phyloP scores from a whole-genome alignment of 1,140 invertebrate genomes.

The Sogatella furcifera region DNA sequence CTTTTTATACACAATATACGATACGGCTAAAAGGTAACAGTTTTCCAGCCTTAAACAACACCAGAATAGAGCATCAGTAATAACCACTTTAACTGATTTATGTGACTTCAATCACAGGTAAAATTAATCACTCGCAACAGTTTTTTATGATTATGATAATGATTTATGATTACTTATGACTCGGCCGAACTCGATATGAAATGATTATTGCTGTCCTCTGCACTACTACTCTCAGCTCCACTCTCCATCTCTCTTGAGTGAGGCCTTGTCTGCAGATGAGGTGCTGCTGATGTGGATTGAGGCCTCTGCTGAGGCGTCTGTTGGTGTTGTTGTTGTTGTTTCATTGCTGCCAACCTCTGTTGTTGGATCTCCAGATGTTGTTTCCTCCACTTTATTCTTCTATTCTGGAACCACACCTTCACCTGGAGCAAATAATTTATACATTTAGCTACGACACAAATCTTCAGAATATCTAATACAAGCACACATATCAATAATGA shows the following conservation, averaged over 20 bases:
- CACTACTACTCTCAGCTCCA: slow-evolving; percentile 9
- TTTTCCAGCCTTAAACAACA: too few relatives aligned
- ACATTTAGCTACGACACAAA: too few relatives aligned
- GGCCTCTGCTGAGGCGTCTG: slow-evolving; percentile 3
- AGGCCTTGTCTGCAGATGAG: not conserved
- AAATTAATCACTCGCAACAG: too few relatives aligned
- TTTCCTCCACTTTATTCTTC: slow-evolving; percentile 92
- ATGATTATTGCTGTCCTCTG: slow-evolving; percentile 4
- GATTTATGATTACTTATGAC: too few relatives aligned
- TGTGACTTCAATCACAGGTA: too few relatives aligned
- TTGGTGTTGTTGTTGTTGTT: slow-evolving; percentile 41
- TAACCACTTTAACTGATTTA: too few relatives aligned
- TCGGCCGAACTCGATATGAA: not conserved
- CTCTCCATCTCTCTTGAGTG: slow-evolving; percentile 7
- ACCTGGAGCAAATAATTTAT: slow-evolving; percentile 47
- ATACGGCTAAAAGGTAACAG: too few relatives aligned
- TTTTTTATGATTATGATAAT: too few relatives aligned
- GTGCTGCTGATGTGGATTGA: not conserved
- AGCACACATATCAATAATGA: too few relatives aligned
- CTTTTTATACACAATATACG: too few relatives aligned
- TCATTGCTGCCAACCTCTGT: slow-evolving; percentile 66
- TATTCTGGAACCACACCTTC: slow-evolving; percentile 96
- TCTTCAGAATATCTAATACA: too few relatives aligned
- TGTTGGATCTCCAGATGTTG: slow-evolving; percentile 85
- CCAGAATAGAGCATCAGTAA: too few relatives aligned